A percentile compares a stretch with the other conserved stretches of the same genome.
Conservation (phyloP, 2,888 invertebrate species). For the Pseudococcus viburni region DNA sequence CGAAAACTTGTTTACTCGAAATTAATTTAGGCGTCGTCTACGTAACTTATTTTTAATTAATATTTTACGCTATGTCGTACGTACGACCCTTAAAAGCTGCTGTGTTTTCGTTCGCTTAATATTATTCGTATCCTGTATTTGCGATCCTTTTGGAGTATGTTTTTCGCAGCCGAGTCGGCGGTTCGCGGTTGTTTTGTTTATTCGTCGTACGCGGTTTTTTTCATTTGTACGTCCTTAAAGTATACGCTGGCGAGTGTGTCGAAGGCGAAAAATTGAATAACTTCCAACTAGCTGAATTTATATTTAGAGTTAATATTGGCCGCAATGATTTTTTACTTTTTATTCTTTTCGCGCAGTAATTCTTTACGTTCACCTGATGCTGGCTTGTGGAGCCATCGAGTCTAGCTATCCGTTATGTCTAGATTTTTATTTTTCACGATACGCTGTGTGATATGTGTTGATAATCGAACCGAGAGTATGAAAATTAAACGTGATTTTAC, state of each 20-base stretch:
- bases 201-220: neutral
- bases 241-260: neutral
- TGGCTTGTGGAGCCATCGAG: neutral
- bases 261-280: constrained; percentile 58
- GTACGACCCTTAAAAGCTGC: neutral
- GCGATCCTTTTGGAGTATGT: constrained; percentile 28
- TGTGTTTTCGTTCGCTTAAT: neutral
- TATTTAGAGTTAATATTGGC: constrained; percentile 60
- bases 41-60: constrained; percentile 20
- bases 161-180: neutral
- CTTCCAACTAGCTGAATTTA: constrained; percentile 60
- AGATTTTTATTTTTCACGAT: neutral
- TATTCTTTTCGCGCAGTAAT: constrained; percentile 5
- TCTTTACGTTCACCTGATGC: neutral
- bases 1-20: constrained; percentile 41
- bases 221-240: constrained; percentile 33
- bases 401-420: constrained; percentile 14
- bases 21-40: constrained; percentile 41
- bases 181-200: constrained; percentile 24
- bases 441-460: neutral
- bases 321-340: constrained; percentile 22
- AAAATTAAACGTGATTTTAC: neutral
- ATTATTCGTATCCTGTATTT: neutral
- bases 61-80: neutral
- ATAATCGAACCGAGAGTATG: neutral